Base-by-base conservation (phyloP, 2,113 vertebrate species). In the Dasyprocta punctata region DNA sequence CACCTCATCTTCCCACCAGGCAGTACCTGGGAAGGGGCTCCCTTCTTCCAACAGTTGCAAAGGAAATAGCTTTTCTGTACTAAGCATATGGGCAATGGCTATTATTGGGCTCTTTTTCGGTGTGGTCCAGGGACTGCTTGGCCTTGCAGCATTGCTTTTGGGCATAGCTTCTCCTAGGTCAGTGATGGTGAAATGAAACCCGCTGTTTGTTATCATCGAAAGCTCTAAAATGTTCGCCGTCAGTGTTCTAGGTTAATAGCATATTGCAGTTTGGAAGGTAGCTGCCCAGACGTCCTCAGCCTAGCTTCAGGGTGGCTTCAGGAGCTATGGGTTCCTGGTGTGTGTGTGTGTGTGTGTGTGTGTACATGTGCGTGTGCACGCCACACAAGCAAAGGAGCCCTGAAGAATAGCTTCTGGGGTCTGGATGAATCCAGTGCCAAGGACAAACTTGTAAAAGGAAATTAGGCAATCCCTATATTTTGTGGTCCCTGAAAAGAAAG, bases 371-470 rank as follows among this genome's bases (percentile, higher is more conserved):
- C 26, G 20, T 44, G 38, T 12, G 11, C 7, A 11, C 7, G 69
- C 10, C 22, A 38, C 20, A 47, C 24, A 75, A 22, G n/a, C 12
- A 75, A 24, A 44, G 4, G 41, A 47, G 41, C 33, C 67, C 47
- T 77, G 36, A 61, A 83, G 71, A 41, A 38, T 10, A 89, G 56
- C 58, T 89, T 85, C 58, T 86, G 54, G 77, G 65, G 5, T 47
- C 56, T 60, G 36, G 58, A 84, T 78, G n/a, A 65, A 87, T 41
- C 24, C 10, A 0, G 58, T 67, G 58, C 44, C 81, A 85, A 88
- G 30, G 41, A 86, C 54, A 87, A 71, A 26, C 60, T 89, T 95
- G 30, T 73, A 36, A 84, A 90, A 88, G 41, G 19, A 95, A 65
- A 54, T 71, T 26, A 58, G 28, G 44, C 49, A 56, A 60, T 41